Base-by-base conservation (phyloP, 2,888 invertebrate genomes). In the Agrochola litura region DNA sequence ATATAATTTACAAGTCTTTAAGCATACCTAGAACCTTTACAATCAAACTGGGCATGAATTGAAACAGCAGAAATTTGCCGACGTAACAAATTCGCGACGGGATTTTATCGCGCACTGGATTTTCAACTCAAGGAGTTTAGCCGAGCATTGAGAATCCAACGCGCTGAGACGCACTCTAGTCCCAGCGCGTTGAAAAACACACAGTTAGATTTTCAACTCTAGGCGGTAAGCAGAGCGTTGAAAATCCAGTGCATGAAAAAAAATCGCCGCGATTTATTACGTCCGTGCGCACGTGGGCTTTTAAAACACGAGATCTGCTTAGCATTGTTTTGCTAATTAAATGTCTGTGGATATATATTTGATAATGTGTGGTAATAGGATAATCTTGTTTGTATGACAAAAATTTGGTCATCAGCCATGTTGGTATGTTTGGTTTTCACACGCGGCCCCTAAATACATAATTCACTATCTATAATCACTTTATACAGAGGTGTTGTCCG, bases 391-490 rank as follows among this genome's bases (percentile, higher is more conserved):
- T 22, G 73, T 68, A 66, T 69, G 64, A 10, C 37, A 2, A 73
- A 73, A 85, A 83, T 82, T 76, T 81, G 70, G 56, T 80, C 66
- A 83, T 83, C 75, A 82, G 69, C 58, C 25, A 19, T 77, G 67
- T 83, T 83, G 14, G 52, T 69, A 54, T 86, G 79, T 87, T 86
- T 86, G 81, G 12, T 76, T 83, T 84, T 87, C 83, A 77, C 84
- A 87, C 67, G 66, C 61, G 41, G 70, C 22, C 67, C 43, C 52
- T 79, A 73, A 82, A 70, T 68, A 79, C 69, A 75, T 61, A 70
- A 74, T 69, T 73, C 46, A 60, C 58, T 83, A 64, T 71, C 49
- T 77, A 56, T 56, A 76, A 60, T 52, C 52, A 77, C 65, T 73
- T 64, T 79, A 22, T 25, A 25, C 52, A 58, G 3, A 56, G 22